Percentiles rank a stretch among this genome's conserved stretches.
Conservation (phyloP, 2,797 vertebrate species). For the Myotis planiceps region DNA sequence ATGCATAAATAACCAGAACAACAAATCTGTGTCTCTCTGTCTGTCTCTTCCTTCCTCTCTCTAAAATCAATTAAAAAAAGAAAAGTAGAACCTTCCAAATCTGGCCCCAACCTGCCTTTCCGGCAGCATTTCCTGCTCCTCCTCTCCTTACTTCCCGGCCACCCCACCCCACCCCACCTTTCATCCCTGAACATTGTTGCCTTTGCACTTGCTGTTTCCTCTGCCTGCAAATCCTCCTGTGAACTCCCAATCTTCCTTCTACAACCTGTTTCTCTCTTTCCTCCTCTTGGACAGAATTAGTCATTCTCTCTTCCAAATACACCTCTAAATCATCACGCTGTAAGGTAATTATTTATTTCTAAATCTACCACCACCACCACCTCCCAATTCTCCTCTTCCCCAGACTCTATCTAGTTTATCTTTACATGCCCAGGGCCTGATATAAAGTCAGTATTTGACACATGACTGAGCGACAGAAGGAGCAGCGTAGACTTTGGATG, state of each 20-base stretch:
- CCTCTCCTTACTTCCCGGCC: neutral
- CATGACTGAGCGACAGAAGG: neutral
- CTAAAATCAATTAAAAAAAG: neutral
- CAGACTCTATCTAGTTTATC: neutral
- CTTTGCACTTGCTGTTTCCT: neutral
- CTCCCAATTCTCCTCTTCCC: neutral
- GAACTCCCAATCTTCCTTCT: neutral
- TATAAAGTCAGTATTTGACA: neutral
- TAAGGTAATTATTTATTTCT: conserved; percentile 55
- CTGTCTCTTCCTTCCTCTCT: too few species aligned
- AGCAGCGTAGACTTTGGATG: neutral
- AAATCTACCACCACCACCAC: neutral
- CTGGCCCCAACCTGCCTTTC: conserved; percentile 48
- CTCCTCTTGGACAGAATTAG: conserved; percentile 35
- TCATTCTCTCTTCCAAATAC: conserved; percentile 27
- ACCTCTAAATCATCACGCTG: conserved; percentile 35
- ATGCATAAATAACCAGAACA: too few species aligned
- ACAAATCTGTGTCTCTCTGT: neutral
- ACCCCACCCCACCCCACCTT: neutral
- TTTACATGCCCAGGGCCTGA: neutral
- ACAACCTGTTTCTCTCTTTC: neutral
- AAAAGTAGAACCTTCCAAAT: neutral
- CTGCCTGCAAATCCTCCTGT: neutral
- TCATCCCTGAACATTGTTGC: neutral
- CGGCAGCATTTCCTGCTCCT: neutral